Evolutionary conservation across 2,797 vertebrate genomes (phyloP).

Genomic region (Dallia pectoralis): DNA sequence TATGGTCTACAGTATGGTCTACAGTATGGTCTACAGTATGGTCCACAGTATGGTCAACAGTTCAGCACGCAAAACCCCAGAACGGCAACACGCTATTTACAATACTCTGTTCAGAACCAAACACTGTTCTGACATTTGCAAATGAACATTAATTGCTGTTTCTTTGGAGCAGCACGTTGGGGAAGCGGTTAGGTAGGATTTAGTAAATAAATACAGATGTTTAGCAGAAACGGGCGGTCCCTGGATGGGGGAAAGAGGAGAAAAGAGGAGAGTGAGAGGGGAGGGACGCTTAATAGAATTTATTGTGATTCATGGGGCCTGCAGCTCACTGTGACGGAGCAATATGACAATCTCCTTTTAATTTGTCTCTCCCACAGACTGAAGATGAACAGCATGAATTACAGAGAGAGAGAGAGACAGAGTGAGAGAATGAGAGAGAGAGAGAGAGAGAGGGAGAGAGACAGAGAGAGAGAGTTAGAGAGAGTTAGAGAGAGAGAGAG

Average conservation of each 20-base stretch:
- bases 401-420: slow-evolving; percentile 63
- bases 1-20: no score
- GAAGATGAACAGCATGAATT: slow-evolving; percentile 75
- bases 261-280: slow-evolving; percentile 53
- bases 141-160: slow-evolving; percentile 67
- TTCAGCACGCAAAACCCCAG: slow-evolving; percentile 31
- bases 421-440: slow-evolving; percentile 17
- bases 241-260: slow-evolving; percentile 48
- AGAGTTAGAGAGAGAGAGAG: slow-evolving; percentile 17
- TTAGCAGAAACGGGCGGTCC: slow-evolving; percentile 64
- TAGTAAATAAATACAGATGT: slow-evolving; percentile 82
- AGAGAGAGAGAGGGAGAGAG: slow-evolving; percentile 17
- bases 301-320: slow-evolving; percentile 72
- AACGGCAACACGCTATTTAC: slow-evolving; percentile 57
- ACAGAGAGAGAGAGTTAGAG: not conserved
- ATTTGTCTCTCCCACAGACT: slow-evolving; percentile 75
- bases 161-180: slow-evolving; percentile 58
- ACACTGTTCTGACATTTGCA: slow-evolving; percentile 65
- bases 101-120: slow-evolving; percentile 42
- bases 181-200: slow-evolving; percentile 78
- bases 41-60: slow-evolving; percentile 4
- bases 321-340: slow-evolving; percentile 74
- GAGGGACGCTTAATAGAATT: slow-evolving; percentile 68
- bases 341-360: slow-evolving; percentile 74
- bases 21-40: no score